Evolutionary conservation across 2,797 vertebrate species (phyloP).

Genomic region (Babyrousa celebensis): DNA sequence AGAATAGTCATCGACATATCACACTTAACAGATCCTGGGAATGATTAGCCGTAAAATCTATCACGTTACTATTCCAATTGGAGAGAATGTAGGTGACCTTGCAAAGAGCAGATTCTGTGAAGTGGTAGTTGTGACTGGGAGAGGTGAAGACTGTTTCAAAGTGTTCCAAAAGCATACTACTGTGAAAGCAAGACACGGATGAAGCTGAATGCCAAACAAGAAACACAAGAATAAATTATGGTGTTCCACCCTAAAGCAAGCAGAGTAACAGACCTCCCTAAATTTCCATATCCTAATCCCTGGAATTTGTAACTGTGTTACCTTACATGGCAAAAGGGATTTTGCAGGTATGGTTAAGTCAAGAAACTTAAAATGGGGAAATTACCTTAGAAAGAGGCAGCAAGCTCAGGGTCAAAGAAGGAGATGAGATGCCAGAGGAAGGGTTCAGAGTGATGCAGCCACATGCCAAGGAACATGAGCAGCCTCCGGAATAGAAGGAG

Average conservation of each 20-base stretch:
- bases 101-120: slow-evolving; percentile 47
- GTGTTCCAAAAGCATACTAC: background rate
- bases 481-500: background rate
- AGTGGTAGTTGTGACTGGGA: slow-evolving; percentile 27
- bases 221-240: background rate
- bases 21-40: slow-evolving; percentile 1
- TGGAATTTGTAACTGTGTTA: background rate
- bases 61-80: background rate
- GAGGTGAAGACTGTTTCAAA: background rate
- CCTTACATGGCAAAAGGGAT: background rate
- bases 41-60: slow-evolving; percentile 11
- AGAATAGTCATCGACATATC: background rate
- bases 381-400: background rate
- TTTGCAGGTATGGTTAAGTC: background rate
- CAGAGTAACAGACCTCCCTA: background rate
- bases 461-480: background rate
- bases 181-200: background rate
- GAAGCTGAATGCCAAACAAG: background rate
- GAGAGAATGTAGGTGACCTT: slow-evolving; percentile 8
- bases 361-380: background rate
- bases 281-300: too few species aligned
- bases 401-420: background rate
- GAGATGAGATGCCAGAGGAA: background rate
- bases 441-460: background rate
- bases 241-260: background rate